phyloP scores from a whole-genome alignment of 2,888 invertebrate genomes.

The Elegia similella region DNA sequence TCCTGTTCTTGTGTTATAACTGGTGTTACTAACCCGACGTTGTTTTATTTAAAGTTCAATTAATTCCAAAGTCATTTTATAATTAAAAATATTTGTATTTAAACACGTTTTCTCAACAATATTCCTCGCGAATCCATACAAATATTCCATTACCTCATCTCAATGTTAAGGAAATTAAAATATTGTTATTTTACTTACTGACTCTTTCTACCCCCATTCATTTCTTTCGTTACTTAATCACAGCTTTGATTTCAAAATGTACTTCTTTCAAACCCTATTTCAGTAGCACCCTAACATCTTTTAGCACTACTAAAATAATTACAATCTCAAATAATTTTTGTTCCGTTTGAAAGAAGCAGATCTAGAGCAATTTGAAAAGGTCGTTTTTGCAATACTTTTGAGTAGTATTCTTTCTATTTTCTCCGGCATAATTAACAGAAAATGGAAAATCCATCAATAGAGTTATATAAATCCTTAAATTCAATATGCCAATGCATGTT shows the following conservation, averaged over 20 bases:
- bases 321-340: not conserved
- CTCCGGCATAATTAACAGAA: not conserved
- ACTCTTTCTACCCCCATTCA: too few species aligned
- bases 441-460: too few species aligned
- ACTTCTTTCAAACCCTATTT: not conserved
- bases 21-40: too few species aligned
- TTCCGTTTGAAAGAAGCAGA: not conserved
- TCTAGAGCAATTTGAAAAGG: not conserved
- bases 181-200: not conserved
- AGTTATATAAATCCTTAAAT: not conserved
- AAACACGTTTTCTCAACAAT: not conserved
- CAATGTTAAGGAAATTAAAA: not conserved
- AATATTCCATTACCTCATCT: not conserved
- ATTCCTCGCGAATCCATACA: not conserved
- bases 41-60: too few species aligned
- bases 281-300: not conserved
- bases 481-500: not conserved
- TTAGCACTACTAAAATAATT: not conserved
- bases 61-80: not conserved
- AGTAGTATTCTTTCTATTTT: not conserved
- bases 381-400: too few species aligned
- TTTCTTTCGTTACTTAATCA: too few species aligned
- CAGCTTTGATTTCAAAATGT: not conserved
- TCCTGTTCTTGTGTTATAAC: too few species aligned
- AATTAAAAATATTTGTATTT: not conserved